These are phyloP conservation scores for Hirtodrosophila alboralis DNA, from an alignment of 2,888 invertebrate species.

Conservation along the genomic window DNA sequence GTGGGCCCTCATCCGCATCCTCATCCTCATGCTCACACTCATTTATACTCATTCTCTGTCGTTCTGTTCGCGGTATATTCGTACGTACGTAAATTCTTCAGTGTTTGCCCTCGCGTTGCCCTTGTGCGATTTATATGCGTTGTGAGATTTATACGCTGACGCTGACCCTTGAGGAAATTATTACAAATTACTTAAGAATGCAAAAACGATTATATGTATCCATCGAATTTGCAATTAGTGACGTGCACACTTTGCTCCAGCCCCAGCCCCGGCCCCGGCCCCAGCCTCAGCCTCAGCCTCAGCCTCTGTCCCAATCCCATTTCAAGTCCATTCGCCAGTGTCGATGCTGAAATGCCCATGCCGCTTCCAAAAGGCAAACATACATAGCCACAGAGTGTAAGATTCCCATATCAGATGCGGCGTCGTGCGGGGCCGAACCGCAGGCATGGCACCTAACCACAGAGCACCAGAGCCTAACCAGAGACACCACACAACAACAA, in stretches of 20 bases:
- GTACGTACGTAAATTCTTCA: slow-evolving; percentile 50
- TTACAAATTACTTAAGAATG: slow-evolving; percentile 84
- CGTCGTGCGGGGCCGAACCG: slow-evolving; percentile 54
- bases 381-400: slow-evolving; percentile 58
- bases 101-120: slow-evolving; percentile 45
- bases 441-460: slow-evolving; percentile 62
- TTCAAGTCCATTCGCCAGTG: slow-evolving; percentile 13
- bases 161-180: slow-evolving; percentile 83
- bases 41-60: slow-evolving; percentile 15
- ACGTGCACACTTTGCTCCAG: slow-evolving; percentile 74
- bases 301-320: slow-evolving; percentile 17
- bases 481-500: slow-evolving; percentile 44
- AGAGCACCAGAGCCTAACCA: slow-evolving; percentile 31
- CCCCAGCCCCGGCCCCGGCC: slow-evolving; percentile 36
- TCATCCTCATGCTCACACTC: slow-evolving; percentile 6
- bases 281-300: slow-evolving; percentile 27
- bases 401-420: slow-evolving; percentile 69
- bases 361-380: slow-evolving; percentile 41
- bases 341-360: slow-evolving; percentile 15
- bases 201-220: slow-evolving; percentile 83
- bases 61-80: slow-evolving; percentile 27
- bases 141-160: slow-evolving; percentile 76
- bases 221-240: slow-evolving; percentile 82
- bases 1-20: slow-evolving; percentile 7
- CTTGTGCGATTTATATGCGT: slow-evolving; percentile 68